Evolutionary conservation across 53 echinoderm and acorn worm genomes (phyloP).

Genomic region (Crossaster papposus): DNA sequence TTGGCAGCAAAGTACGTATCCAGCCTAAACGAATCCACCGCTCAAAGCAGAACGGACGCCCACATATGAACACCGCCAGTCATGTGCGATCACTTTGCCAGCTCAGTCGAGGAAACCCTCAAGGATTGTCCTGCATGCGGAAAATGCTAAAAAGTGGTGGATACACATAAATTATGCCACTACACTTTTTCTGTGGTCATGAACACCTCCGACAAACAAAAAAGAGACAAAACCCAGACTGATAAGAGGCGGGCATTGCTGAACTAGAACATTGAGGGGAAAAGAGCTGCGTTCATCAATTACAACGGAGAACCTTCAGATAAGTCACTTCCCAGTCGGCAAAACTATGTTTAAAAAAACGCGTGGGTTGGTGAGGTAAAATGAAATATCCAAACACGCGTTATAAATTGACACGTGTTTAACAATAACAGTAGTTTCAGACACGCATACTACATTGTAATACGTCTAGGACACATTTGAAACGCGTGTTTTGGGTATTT

Average conservation of each 20-base stretch:
- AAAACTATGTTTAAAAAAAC: too few species aligned
- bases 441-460: too few species aligned
- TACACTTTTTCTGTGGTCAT: slow-evolving; percentile 27
- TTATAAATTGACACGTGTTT: too few species aligned
- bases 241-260: background rate
- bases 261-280: slow-evolving; percentile 15
- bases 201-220: slow-evolving; percentile 31
- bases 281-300: slow-evolving; percentile 2
- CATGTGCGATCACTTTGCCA: slow-evolving; percentile 10
- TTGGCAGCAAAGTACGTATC: slow-evolving; percentile 28
- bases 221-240: slow-evolving; percentile 36
- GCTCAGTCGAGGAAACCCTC: background rate
- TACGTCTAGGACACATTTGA: too few species aligned
- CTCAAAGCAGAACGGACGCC: background rate
- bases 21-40: slow-evolving; percentile 22
- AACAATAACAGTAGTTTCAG: too few species aligned
- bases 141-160: slow-evolving; percentile 39
- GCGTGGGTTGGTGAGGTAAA: too few species aligned
- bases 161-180: slow-evolving; percentile 19
- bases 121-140: background rate
- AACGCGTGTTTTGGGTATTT: too few species aligned
- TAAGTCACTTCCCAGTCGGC: too few species aligned
- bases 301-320: slow-evolving; percentile 1
- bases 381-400: too few species aligned
- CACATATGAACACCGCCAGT: slow-evolving; percentile 29